Conservation (phyloP, 2,888 invertebrate genomes). For the Strigamia maritima region DNA sequence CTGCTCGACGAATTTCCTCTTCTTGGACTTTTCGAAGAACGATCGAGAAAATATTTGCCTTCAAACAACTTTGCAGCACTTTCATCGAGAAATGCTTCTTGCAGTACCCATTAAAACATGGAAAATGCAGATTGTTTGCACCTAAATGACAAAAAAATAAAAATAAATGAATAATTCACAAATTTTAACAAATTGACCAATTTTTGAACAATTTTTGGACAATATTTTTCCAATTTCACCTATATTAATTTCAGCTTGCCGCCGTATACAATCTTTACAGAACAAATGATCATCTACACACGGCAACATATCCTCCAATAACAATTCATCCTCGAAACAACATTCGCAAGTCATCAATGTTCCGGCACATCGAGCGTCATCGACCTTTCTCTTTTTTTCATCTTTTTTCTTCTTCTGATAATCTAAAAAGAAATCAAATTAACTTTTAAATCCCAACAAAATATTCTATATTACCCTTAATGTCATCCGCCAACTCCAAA, state of each 20-base stretch:
- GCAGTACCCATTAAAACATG: constrained; percentile 54
- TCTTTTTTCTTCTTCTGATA: not conserved
- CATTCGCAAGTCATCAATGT: constrained; percentile 57
- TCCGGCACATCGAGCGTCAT: constrained; percentile 51
- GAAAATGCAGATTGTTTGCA: constrained; percentile 54
- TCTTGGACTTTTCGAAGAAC: constrained; percentile 56
- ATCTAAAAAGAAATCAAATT: not conserved
- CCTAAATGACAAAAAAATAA: constrained; percentile 45
- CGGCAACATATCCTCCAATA: constrained; percentile 52
- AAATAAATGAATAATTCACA: not conserved
- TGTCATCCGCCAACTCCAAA: not conserved
- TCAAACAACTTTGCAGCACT: constrained; percentile 52
- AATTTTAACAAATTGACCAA: too few relatives aligned
- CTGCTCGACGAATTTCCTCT: constrained; percentile 58
- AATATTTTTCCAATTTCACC: constrained; percentile 46
- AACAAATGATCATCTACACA: constrained; percentile 56
- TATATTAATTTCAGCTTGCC: constrained; percentile 38
- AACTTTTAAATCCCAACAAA: not conserved
- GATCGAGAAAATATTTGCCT: constrained; percentile 55
- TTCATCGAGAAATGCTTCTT: constrained; percentile 48
- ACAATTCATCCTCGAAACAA: constrained; percentile 59
- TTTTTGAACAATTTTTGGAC: too few relatives aligned
- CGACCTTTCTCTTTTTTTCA: constrained; percentile 41
- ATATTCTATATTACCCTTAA: not conserved
- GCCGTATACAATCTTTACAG: constrained; percentile 56